Evolutionary conservation across 2,888 invertebrate species (phyloP).

Genomic region (Drosophila robusta): DNA sequence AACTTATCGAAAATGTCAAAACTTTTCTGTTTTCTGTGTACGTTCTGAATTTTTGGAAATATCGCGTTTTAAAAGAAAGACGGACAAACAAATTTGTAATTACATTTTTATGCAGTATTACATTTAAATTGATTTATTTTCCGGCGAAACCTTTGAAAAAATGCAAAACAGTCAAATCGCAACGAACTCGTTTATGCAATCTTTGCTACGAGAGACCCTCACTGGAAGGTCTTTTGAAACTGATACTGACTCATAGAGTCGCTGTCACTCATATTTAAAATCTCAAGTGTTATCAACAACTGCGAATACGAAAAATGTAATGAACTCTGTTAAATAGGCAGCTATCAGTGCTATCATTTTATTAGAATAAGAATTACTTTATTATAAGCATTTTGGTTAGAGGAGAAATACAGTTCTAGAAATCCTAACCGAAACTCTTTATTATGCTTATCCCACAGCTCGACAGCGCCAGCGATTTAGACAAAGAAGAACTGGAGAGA

Average conservation of each 20-base stretch:
- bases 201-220: constrained; percentile 35
- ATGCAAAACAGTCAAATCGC: constrained; percentile 27
- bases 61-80: no score
- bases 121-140: not conserved
- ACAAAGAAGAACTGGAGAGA: constrained; percentile 62
- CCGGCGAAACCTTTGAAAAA: constrained; percentile 8
- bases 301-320: constrained; percentile 19
- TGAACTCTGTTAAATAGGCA: constrained; percentile 7
- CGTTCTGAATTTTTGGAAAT: no score
- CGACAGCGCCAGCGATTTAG: constrained; percentile 36
- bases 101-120: no score
- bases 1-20: no score
- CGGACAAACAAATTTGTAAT: no score
- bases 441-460: not conserved
- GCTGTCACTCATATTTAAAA: not conserved
- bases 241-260: constrained; percentile 26
- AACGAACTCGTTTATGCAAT: constrained; percentile 42
- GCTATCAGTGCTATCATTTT: constrained; percentile 17
- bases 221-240: constrained; percentile 24
- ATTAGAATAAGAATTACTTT: constrained; percentile 2
- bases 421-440: not conserved
- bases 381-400: not conserved
- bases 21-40: no score
- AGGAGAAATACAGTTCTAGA: not conserved
- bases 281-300: constrained; percentile 16